Percentiles rank a stretch among this genome's conserved stretches.
Conservation (phyloP, 2,888 invertebrate species). For the Drosophila macrospina region DNA sequence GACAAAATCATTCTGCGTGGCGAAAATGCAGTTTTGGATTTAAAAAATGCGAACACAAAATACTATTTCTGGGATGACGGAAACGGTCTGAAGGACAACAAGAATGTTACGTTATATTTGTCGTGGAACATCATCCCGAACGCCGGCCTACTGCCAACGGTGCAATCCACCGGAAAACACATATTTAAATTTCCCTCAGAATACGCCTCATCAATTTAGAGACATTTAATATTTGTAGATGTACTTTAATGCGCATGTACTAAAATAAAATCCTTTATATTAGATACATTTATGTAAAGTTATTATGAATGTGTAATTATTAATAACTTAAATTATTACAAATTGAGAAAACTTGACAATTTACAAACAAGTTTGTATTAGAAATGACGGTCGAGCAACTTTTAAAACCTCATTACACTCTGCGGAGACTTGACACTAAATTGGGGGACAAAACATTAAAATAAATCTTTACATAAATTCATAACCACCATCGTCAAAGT, state of each 20-base stretch:
- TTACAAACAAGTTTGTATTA: slow-evolving; percentile 31
- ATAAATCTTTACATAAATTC: slow-evolving; percentile 81
- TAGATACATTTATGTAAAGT: slow-evolving; percentile 31
- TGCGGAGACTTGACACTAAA: background rate
- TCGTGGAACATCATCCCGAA: slow-evolving; percentile 99
- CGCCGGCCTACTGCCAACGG: slow-evolving; percentile 96
- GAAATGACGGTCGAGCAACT: slow-evolving; percentile 1
- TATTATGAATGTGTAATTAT: slow-evolving; percentile 5
- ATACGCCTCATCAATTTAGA: slow-evolving; percentile 89
- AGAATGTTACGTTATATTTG: slow-evolving; percentile 96
- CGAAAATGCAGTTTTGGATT: slow-evolving; percentile 96
- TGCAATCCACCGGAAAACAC: slow-evolving; percentile 93
- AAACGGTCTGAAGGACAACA: slow-evolving; percentile 96
- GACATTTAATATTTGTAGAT: slow-evolving; percentile 9
- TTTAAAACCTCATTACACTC: background rate
- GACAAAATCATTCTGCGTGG: slow-evolving; percentile 98
- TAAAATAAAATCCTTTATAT: slow-evolving; percentile 55
- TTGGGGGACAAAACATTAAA: slow-evolving; percentile 1
- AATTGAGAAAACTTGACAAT: slow-evolving; percentile 33
- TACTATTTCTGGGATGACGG: slow-evolving; percentile 99
- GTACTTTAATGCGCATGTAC: slow-evolving; percentile 42
- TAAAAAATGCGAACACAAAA: slow-evolving; percentile 97
- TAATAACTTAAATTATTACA: slow-evolving; percentile 14
- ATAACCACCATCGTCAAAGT: slow-evolving; percentile 83
- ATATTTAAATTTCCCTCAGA: slow-evolving; percentile 95